Percentiles rank a stretch among this genome's conserved stretches.
Evolutionary conservation across 2,113 vertebrate species (phyloP).

Genomic region (Stercorarius parasiticus): DNA sequence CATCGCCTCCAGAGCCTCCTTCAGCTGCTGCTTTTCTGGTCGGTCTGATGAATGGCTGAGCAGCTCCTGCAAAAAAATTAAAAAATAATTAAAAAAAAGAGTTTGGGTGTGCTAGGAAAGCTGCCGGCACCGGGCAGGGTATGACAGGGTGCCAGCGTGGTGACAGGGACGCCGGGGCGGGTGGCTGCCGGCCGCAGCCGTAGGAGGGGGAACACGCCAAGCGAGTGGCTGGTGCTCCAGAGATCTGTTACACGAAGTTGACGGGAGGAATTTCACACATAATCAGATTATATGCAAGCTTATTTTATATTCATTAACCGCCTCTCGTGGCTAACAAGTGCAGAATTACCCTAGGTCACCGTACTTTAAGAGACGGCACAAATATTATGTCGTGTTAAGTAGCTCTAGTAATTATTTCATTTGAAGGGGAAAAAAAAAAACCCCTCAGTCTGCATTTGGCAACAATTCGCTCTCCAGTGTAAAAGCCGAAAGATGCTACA

Average conservation of each 20-base stretch:
- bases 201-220: background rate
- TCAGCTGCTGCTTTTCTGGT: conserved; percentile 91
- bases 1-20: conserved; percentile 96
- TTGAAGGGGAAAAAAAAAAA: background rate
- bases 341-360: conserved; percentile 33
- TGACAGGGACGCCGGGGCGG: background rate
- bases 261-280: conserved; percentile 53
- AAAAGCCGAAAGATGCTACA: background rate
- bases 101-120: background rate
- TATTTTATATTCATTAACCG: conserved; percentile 61
- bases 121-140: fast-evolving
- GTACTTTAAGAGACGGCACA: background rate
- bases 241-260: background rate
- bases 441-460: background rate
- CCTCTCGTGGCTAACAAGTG: conserved; percentile 32
- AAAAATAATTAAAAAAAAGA: fast-evolving
- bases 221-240: background rate
- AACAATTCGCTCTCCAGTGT: background rate
- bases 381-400: background rate
- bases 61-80: conserved; percentile 80
- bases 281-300: conserved; percentile 62
- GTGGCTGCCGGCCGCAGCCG: background rate
- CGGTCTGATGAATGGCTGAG: conserved; percentile 89
- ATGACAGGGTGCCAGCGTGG: background rate
- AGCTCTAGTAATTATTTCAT: conserved; percentile 15